Evolutionary conservation across 2,888 invertebrate genomes (phyloP), one percentile per base, ranked within the genome.

Genomic region (Dexiosoma caninum): DNA sequence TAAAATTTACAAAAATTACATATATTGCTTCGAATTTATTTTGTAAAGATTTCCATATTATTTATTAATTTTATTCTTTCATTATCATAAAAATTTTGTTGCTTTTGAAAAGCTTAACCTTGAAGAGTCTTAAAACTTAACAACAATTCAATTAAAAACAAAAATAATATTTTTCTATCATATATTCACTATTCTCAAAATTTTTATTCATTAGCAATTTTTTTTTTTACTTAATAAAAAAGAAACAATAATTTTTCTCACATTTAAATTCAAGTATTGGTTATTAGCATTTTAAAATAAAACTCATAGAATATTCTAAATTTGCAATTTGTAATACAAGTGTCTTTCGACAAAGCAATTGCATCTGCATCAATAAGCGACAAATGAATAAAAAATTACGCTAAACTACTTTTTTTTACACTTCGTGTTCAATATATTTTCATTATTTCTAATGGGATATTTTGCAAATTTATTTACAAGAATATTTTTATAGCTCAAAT

Each of bases 161-260:
- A n/a, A n/a, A n/a, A n/a, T n/a, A n/a, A n/a, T n/a, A n/a, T n/a
- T 4, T 12, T 59, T 19, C 9, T 23, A 35, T n/a, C 19, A 27
- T 23, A 23, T 59, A 27, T 16, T 42, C 4, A 7, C 0, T 12
- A 30, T 60, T 27, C 2, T 27, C 37, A 27, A 57, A 55, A 46
- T 44, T 46, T 14, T 19, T 59, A 59, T 71, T 51, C 60, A 60
- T 46, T 51, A 42, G 14, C 32, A 57, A 46, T 35, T n/a, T n/a
- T n/a, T n/a, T n/a, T n/a, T n/a, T n/a, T n/a, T 35, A 57, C 21
- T 60, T 37, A 1, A 0, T 14, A 21, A 42, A 16, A 32, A 55
- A 57, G 9, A 59, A 64, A 64, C 19, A 57, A 74, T 37, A 55
- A 12, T 12, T 10, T 32, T 66, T 75, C 74, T 21, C 66, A 75